Evolutionary conservation across 2,888 invertebrate genomes (phyloP).

Genomic region (Cryptus viduatorius): DNA sequence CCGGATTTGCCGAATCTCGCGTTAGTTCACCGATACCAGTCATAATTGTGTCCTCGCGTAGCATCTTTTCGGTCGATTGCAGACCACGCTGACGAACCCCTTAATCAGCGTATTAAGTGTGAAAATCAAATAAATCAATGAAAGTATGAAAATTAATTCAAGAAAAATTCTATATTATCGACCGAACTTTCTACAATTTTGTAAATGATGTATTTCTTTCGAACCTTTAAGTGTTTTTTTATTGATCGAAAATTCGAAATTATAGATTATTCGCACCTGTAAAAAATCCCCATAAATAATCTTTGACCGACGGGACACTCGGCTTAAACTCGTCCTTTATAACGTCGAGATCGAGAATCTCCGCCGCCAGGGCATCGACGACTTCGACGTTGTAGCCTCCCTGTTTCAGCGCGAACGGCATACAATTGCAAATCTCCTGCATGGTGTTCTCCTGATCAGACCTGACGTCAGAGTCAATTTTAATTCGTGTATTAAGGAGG

Average conservation of each 20-base stretch:
- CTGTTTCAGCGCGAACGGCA: constrained; percentile 91
- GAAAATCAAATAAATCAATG: constrained; percentile 16
- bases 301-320: constrained; percentile 90
- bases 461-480: constrained; percentile 78
- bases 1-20: constrained; percentile 86
- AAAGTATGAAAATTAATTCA: background rate
- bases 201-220: too few species aligned
- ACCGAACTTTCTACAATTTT: background rate
- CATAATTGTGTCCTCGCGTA: constrained; percentile 92
- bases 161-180: too few species aligned
- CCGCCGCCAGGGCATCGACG: constrained; percentile 91
- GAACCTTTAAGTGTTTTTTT: constrained; percentile 3
- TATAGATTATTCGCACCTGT: constrained; percentile 84
- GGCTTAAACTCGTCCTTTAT: constrained; percentile 94
- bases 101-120: constrained; percentile 38
- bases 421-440: constrained; percentile 91
- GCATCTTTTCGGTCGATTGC: constrained; percentile 95
- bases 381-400: constrained; percentile 90
- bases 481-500: too few species aligned
- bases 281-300: constrained; percentile 94
- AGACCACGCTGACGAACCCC: constrained; percentile 93
- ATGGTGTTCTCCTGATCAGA: constrained; percentile 92
- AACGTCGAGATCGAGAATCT: constrained; percentile 92
- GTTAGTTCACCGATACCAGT: constrained; percentile 93
- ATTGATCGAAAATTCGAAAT: background rate